phyloP scores from a whole-genome alignment of 1,140 invertebrate genomes.

The Eurosta solidaginis region DNA sequence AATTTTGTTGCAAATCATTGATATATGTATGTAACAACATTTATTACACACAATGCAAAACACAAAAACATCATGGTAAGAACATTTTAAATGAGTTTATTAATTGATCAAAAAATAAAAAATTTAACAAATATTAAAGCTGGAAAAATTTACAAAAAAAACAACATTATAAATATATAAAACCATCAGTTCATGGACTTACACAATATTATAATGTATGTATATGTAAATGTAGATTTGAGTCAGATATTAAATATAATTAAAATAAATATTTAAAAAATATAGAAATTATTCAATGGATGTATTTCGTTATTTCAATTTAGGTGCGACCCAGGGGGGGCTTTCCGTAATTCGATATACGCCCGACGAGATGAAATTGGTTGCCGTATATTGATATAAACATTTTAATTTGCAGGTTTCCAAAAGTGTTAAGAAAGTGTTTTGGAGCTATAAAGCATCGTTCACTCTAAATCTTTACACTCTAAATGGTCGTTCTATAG shows the following conservation, averaged over 20 bases:
- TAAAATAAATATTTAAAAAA: conserved; percentile 29
- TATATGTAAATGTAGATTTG: conserved; percentile 36
- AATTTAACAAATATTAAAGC: conserved; percentile 7
- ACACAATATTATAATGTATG: conserved; percentile 24
- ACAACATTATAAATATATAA: neutral
- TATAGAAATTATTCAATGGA: conserved; percentile 29
- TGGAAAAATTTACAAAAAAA: neutral
- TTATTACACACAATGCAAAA: neutral
- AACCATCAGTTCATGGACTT: conserved; percentile 1
- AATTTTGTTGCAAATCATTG: conserved; percentile 19
- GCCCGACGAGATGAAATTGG: too few relatives aligned
- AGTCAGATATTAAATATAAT: conserved; percentile 16
- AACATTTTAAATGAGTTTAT: conserved; percentile 11
- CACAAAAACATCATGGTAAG: neutral
- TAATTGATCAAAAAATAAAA: neutral
- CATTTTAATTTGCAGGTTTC: too few relatives aligned
- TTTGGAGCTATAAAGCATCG: too few relatives aligned
- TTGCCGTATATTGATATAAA: too few relatives aligned
- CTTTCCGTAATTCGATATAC: too few relatives aligned
- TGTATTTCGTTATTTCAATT: neutral
- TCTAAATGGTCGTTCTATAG: too few relatives aligned
- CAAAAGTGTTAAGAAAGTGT: too few relatives aligned
- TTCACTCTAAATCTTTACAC: too few relatives aligned
- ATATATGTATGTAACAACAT: conserved; percentile 6
- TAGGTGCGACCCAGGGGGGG: too few relatives aligned